Evolutionary conservation across 92 coral and sea anemone species (phyloP).

Genomic region (Isaurus tuberculatus): DNA sequence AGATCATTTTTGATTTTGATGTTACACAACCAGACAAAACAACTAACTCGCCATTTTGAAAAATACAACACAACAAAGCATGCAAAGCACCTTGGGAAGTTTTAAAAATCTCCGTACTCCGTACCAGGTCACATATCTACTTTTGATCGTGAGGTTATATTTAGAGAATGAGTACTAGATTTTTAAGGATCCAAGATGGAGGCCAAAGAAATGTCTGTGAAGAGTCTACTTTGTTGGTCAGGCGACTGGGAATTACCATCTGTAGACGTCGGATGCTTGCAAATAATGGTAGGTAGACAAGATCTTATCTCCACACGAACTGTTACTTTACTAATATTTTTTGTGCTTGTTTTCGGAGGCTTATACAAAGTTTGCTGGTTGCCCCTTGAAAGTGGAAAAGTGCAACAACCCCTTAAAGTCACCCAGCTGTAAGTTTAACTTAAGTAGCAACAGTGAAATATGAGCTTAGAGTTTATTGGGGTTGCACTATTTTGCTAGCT

Average conservation of each 20-base stretch:
- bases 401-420: conserved; percentile 83
- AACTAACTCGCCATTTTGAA: neutral
- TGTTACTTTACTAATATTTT: neutral
- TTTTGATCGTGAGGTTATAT: neutral
- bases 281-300: conserved; percentile 68
- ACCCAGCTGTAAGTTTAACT: conserved; percentile 68
- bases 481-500: too few relatives aligned
- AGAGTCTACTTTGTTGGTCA: conserved; percentile 64
- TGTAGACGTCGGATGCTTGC: conserved; percentile 71
- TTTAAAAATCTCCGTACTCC: neutral
- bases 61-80: neutral
- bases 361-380: conserved; percentile 86
- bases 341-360: conserved; percentile 46
- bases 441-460: too few relatives aligned
- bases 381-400: conserved; percentile 73
- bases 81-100: neutral
- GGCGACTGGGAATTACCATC: conserved; percentile 89
- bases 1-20: neutral
- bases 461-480: too few relatives aligned
- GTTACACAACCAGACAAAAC: neutral
- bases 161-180: conserved; percentile 2
- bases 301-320: neutral
- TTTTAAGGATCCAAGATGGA: conserved; percentile 67
- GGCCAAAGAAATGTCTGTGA: conserved; percentile 59
- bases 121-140: neutral